Evolutionary conservation across 2,797 vertebrate species (phyloP).

Genomic region (Pseudochirops cupreus): DNA sequence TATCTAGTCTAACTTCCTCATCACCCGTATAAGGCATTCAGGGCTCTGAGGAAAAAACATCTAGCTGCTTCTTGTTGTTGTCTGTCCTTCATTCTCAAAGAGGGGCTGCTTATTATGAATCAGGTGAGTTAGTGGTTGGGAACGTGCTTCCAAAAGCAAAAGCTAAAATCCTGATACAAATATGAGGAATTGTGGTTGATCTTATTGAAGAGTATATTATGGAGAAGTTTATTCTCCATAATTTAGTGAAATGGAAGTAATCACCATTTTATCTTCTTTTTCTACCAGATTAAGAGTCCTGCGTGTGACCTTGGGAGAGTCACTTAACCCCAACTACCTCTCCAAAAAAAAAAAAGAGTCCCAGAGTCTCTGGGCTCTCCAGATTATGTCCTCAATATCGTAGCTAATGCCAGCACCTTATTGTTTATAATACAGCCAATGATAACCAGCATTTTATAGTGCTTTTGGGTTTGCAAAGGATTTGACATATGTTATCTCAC

Average conservation of each 20-base stretch:
- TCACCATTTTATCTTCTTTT: neutral
- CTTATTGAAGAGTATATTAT: neutral
- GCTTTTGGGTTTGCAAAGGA: neutral
- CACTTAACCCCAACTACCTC: no score
- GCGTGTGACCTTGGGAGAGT: no score
- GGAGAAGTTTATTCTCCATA: neutral
- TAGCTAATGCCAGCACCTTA: neutral
- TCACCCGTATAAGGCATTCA: neutral
- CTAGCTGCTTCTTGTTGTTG: no score
- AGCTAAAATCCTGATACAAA: neutral
- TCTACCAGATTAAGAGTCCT: neutral
- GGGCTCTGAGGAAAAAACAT: neutral
- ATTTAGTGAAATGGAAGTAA: neutral
- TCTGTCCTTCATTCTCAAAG: no score
- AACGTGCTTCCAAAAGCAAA: neutral
- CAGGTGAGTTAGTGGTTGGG: neutral
- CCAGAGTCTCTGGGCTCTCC: neutral
- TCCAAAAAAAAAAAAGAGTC: neutral
- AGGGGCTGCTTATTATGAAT: neutral
- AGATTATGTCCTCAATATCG: neutral
- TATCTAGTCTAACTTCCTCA: neutral
- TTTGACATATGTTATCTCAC: neutral
- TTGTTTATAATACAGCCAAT: neutral
- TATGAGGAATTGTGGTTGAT: neutral
- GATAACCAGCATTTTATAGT: neutral